Evolutionary conservation across 2,797 vertebrate species (phyloP).

Genomic region (Champsocephalus gunnari): DNA sequence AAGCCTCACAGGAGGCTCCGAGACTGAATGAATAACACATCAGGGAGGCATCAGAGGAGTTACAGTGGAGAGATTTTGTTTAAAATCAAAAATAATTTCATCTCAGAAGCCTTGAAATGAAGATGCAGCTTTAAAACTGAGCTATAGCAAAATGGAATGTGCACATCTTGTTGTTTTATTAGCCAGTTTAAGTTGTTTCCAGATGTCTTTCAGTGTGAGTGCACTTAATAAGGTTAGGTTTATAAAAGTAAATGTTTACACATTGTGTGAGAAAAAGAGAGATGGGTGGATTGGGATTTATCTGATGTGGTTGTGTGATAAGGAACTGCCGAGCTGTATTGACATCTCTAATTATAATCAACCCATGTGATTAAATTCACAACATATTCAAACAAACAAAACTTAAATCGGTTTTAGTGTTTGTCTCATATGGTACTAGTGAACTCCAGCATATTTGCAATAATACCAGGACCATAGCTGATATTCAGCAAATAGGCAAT

Average conservation of each 20-base stretch:
- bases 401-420: not conserved
- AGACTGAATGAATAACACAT: slow-evolving; percentile 68
- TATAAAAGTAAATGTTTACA: slow-evolving; percentile 4
- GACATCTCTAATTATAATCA: not conserved
- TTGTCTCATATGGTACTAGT: not conserved
- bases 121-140: slow-evolving; percentile 36
- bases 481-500: slow-evolving; percentile 5
- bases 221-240: not conserved
- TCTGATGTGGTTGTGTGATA: no score
- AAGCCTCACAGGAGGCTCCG: slow-evolving; percentile 61
- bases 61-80: slow-evolving; percentile 55
- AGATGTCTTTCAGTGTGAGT: slow-evolving; percentile 10
- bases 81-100: slow-evolving; percentile 58
- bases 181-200: slow-evolving; percentile 23
- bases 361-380: not conserved
- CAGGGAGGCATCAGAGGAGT: slow-evolving; percentile 66
- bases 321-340: not conserved
- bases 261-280: not conserved
- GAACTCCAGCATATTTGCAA: not conserved
- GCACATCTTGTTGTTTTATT: slow-evolving; percentile 27
- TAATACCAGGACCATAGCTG: not conserved
- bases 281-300: not conserved
- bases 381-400: not conserved
- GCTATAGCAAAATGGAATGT: not conserved
- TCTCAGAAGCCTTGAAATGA: slow-evolving; percentile 48